phyloP scores from a whole-genome alignment of 2,797 vertebrate genomes.

The Lindbergichthys nudifrons region DNA sequence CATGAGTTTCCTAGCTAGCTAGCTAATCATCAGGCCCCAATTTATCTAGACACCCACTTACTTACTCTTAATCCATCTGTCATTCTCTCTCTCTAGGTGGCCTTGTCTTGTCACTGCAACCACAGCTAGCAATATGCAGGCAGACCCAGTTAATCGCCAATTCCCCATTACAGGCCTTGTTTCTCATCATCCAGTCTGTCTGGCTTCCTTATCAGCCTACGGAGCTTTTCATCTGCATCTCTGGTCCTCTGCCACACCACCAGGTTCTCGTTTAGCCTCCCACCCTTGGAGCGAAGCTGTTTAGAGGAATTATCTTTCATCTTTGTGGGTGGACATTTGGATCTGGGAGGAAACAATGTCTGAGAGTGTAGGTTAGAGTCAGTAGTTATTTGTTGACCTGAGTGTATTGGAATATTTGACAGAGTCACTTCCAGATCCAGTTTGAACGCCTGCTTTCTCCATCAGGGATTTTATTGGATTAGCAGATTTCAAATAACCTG shows the following conservation, averaged over 20 bases:
- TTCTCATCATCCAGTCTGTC: conserved; percentile 77
- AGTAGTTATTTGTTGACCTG: conserved; percentile 21
- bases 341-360: conserved; percentile 47
- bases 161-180: conserved; percentile 62
- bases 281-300: conserved; percentile 60
- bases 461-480: conserved; percentile 16
- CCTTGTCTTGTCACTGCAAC: conserved; percentile 38
- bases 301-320: conserved; percentile 73
- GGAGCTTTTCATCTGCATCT: conserved; percentile 75
- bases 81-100: conserved; percentile 41
- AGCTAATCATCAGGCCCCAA: not conserved
- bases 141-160: conserved; percentile 37
- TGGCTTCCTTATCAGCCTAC: conserved; percentile 78
- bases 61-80: conserved; percentile 13
- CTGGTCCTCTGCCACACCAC: conserved; percentile 70
- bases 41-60: conserved; percentile 12
- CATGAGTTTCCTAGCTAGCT: too few species aligned
- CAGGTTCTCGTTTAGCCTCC: conserved; percentile 71
- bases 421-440: not conserved
- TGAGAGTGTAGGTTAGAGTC: conserved; percentile 36
- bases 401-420: not conserved
- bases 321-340: conserved; percentile 64
- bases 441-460: conserved; percentile 9
- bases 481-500: conserved; percentile 30
- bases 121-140: conserved; percentile 25